Conservation (phyloP, 2,797 vertebrate genomes). For the Parauchenoglanis punctatus region DNA sequence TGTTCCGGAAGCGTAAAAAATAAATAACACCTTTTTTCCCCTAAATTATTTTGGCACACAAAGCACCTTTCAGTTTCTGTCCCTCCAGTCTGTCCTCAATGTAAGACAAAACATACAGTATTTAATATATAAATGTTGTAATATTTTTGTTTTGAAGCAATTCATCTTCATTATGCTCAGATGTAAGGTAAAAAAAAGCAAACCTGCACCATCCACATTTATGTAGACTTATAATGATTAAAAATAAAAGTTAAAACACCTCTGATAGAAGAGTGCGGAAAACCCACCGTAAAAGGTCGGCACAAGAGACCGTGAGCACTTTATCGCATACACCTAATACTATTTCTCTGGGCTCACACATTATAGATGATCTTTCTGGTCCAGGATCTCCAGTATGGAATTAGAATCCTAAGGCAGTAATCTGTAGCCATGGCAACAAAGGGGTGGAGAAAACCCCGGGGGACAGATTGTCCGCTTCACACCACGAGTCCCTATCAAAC, state of each 20-base stretch:
- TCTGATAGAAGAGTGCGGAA: background rate
- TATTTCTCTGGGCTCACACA: background rate
- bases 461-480: constrained; percentile 23
- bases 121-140: background rate
- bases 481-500: constrained; percentile 38
- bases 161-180: background rate
- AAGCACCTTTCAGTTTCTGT: background rate
- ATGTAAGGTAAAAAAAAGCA: no score
- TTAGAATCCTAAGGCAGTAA: constrained; percentile 28
- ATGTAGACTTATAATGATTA: background rate
- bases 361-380: constrained; percentile 4
- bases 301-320: background rate
- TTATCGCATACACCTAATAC: background rate
- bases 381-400: constrained; percentile 30
- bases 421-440: constrained; percentile 42
- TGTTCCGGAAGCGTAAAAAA: background rate
- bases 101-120: no score
- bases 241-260: background rate
- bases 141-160: background rate
- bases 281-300: background rate
- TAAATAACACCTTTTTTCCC: background rate
- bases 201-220: no score
- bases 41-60: background rate
- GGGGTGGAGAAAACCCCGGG: background rate
- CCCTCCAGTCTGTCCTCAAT: background rate